These are phyloP conservation scores for Psilanteris sp. DNA, from an alignment of 1,140 invertebrate species.

Conservation along the genomic window DNA sequence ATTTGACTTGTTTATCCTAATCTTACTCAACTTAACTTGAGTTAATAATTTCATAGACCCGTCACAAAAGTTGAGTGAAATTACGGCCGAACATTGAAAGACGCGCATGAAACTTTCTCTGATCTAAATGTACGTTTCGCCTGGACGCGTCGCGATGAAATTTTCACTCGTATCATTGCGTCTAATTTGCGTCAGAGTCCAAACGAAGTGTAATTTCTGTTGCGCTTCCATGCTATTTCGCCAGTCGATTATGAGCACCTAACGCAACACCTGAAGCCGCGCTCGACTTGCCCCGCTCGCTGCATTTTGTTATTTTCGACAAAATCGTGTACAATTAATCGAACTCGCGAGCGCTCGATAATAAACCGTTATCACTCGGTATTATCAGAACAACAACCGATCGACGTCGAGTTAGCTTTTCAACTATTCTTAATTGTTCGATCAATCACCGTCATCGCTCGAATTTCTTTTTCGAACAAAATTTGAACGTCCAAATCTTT, in stretches of 20 bases:
- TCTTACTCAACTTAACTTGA: constrained; percentile 10
- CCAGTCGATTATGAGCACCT: constrained; percentile 4
- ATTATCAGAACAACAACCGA: too few species aligned
- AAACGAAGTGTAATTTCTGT: constrained; percentile 50
- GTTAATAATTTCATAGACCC: neutral
- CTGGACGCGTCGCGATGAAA: constrained; percentile 29
- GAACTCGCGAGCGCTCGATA: too few species aligned
- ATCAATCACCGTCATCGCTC: too few species aligned
- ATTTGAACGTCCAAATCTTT: too few species aligned
- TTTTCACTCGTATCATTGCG: constrained; percentile 42
- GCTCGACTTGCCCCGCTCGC: constrained; percentile 11
- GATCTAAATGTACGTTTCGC: constrained; percentile 23
- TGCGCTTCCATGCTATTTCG: constrained; percentile 12
- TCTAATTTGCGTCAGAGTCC: constrained; percentile 41
- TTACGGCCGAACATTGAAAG: constrained; percentile 22
- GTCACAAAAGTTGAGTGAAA: constrained; percentile 41
- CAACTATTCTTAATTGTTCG: too few species aligned
- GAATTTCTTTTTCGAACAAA: too few species aligned
- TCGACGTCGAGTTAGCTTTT: too few species aligned
- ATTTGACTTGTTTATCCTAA: constrained; percentile 10
- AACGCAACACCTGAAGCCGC: constrained; percentile 38
- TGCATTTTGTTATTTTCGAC: constrained; percentile 29
- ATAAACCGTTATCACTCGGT: too few species aligned
- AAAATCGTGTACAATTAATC: constrained; percentile 16
- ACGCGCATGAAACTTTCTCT: constrained; percentile 31